A percentile compares a stretch with the other conserved stretches of the same genome.
phyloP scores from a whole-genome alignment of 2,888 invertebrate genomes.

The Zygothrica quintamaculata region DNA sequence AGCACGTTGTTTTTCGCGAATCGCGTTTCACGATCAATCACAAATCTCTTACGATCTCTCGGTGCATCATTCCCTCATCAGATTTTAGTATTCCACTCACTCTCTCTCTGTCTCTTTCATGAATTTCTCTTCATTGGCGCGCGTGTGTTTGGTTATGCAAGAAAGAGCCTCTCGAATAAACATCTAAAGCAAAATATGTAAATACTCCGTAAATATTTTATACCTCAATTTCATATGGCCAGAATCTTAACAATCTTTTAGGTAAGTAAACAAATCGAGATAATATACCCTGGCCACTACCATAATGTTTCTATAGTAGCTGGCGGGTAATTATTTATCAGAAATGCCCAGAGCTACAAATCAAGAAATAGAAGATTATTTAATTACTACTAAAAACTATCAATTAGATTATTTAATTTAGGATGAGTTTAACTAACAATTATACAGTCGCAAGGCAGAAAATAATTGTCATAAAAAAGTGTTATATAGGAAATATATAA shows the following conservation, averaged over 20 bases:
- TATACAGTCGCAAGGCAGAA: too few relatives aligned
- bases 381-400: too few relatives aligned
- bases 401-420: too few relatives aligned
- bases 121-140: too few relatives aligned
- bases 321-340: constrained; percentile 46
- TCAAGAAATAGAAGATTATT: too few relatives aligned
- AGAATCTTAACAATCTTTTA: constrained; percentile 15
- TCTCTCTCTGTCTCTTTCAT: background rate
- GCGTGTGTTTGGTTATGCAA: constrained; percentile 57
- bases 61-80: background rate
- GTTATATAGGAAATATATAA: too few relatives aligned
- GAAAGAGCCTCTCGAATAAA: constrained; percentile 32
- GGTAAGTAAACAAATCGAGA: constrained; percentile 63
- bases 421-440: too few relatives aligned
- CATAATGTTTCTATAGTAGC: background rate
- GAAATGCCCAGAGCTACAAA: constrained; percentile 44
- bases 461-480: too few relatives aligned
- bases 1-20: constrained; percentile 5
- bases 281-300: constrained; percentile 8
- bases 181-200: constrained; percentile 12
- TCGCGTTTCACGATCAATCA: too few relatives aligned
- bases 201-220: constrained; percentile 23
- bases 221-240: background rate
- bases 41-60: background rate
- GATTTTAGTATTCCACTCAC: background rate